Conservation (phyloP, 2,888 invertebrate genomes). For the Plagodis pulveraria region DNA sequence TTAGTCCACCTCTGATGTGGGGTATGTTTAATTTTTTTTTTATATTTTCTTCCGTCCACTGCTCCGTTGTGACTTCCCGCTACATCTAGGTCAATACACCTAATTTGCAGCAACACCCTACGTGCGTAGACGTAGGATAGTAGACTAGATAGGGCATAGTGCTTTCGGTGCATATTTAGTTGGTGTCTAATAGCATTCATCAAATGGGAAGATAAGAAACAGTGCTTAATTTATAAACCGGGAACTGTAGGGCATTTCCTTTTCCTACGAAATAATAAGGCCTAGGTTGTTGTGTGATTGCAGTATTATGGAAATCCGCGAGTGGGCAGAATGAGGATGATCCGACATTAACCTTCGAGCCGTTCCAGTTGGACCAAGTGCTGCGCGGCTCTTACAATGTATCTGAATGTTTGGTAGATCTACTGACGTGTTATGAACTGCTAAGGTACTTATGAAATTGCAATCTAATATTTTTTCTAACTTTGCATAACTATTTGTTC, state of each 20-base stretch:
- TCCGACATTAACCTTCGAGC: constrained; percentile 32
- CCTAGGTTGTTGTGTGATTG: not conserved
- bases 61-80: too few species aligned
- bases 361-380: constrained; percentile 33
- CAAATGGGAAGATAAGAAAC: not conserved
- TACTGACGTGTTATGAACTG: constrained; percentile 50
- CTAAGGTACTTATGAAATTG: constrained; percentile 34
- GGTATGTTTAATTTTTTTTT: too few species aligned
- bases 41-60: too few species aligned
- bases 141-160: too few species aligned
- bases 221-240: not conserved
- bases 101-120: too few species aligned
- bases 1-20: too few species aligned
- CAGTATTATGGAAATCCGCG: constrained; percentile 19
- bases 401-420: constrained; percentile 40
- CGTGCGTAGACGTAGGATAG: too few species aligned
- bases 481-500: too few species aligned
- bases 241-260: not conserved
- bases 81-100: too few species aligned
- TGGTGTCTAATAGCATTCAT: too few species aligned
- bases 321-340: constrained; percentile 36
- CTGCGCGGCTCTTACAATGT: constrained; percentile 50
- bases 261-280: not conserved
- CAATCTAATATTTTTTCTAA: too few species aligned
- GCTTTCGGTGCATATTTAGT: too few species aligned